These are phyloP conservation scores for Sylvia borin DNA, from an alignment of 2,797 vertebrate species.

Conservation along the genomic window DNA sequence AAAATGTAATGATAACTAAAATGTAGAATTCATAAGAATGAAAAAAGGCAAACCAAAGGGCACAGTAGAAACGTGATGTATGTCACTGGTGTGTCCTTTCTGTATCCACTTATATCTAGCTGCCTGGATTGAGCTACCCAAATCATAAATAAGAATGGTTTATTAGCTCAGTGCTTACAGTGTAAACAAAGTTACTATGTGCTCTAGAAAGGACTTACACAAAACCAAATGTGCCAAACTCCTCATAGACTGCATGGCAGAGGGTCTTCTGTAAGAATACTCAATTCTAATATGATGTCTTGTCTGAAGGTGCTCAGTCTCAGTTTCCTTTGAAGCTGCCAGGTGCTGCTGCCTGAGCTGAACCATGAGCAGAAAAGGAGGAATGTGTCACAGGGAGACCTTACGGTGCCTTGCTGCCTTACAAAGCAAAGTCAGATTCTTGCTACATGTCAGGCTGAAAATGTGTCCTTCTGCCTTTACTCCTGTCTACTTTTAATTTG, in stretches of 20 bases:
- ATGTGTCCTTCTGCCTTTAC: neutral
- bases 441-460: neutral
- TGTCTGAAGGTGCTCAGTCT: neutral
- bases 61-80: neutral
- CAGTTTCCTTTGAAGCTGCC: neutral
- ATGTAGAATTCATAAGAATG: neutral
- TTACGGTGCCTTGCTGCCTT: accelerated
- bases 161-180: neutral
- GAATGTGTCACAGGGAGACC: accelerated
- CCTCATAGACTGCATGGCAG: neutral
- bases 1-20: neutral
- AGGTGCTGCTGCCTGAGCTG: neutral
- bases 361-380: neutral
- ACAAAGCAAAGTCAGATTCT: neutral
- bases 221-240: neutral
- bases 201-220: neutral
- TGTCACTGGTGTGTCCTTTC: neutral
- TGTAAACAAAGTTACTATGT: neutral
- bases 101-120: neutral
- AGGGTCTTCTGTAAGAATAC: neutral
- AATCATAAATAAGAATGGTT: neutral
- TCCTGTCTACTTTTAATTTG: neutral
- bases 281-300: neutral
- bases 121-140: neutral
- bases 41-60: neutral